These are phyloP conservation scores for Episyrphus balteatus DNA, from an alignment of 1,140 invertebrate genomes.

Conservation along the genomic window DNA sequence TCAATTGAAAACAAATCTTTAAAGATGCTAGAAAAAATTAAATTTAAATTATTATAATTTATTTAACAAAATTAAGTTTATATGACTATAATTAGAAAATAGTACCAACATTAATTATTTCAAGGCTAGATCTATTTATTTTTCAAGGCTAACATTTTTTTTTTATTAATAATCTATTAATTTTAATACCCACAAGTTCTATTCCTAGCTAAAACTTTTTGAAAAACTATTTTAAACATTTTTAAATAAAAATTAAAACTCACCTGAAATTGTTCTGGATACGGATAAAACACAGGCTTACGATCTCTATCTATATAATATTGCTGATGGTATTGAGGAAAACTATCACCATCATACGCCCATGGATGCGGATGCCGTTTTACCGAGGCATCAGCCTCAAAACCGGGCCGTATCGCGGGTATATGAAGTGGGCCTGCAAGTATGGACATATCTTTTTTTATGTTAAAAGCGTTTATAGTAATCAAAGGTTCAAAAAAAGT, in stretches of 20 bases:
- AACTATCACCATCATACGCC: conserved; percentile 31
- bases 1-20: too few relatives aligned
- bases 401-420: conserved; percentile 35
- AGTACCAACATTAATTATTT: too few relatives aligned
- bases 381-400: conserved; percentile 32
- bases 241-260: conserved; percentile 4
- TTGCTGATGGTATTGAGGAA: conserved; percentile 28
- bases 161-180: too few relatives aligned
- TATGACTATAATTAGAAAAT: too few relatives aligned
- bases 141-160: too few relatives aligned
- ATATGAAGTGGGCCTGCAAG: conserved; percentile 36
- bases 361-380: conserved; percentile 32
- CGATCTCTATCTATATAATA: conserved; percentile 33
- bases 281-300: conserved; percentile 33
- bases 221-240: neutral
- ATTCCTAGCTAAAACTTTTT: too few relatives aligned
- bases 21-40: too few relatives aligned
- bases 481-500: too few relatives aligned
- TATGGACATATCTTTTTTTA: conserved; percentile 33
- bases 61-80: too few relatives aligned
- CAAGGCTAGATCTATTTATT: too few relatives aligned
- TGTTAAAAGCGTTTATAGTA: neutral
- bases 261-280: conserved; percentile 37
- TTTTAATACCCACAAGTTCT: too few relatives aligned
- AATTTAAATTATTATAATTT: too few relatives aligned